These are phyloP conservation scores for Cynoglossus semilaevis DNA, from an alignment of 2,113 vertebrate genomes.

Conservation along the genomic window DNA sequence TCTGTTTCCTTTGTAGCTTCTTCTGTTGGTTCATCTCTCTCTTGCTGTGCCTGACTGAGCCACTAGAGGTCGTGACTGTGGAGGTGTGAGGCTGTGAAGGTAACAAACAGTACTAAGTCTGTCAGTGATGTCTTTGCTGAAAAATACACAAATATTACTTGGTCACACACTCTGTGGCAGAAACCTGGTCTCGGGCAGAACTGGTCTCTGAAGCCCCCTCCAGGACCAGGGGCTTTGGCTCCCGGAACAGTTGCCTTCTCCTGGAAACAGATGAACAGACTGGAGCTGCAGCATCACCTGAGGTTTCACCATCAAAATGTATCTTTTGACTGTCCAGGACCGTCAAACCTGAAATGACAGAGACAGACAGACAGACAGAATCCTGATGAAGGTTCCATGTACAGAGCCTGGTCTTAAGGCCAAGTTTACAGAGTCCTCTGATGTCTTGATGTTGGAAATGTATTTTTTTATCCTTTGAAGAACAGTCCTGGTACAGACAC, in stretches of 20 bases:
- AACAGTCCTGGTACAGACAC: too few relatives aligned
- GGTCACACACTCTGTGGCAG: constrained; percentile 25
- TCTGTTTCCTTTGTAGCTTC: constrained; percentile 81
- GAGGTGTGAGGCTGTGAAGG: constrained; percentile 27
- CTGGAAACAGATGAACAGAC: neutral
- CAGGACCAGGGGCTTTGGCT: neutral
- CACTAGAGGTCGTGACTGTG: constrained; percentile 23
- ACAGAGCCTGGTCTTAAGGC: too few relatives aligned
- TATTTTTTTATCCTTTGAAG: too few relatives aligned
- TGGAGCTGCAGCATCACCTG: neutral
- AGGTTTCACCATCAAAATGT: neutral
- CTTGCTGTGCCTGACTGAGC: constrained; percentile 69
- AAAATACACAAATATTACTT: too few relatives aligned
- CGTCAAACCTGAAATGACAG: too few relatives aligned
- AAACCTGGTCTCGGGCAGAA: neutral
- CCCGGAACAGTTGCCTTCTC: neutral
- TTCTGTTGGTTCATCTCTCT: constrained; percentile 83
- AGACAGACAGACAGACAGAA: too few relatives aligned
- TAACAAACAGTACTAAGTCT: neutral
- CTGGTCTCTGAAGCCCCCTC: constrained; percentile 1
- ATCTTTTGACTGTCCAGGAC: too few relatives aligned
- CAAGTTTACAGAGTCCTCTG: too few relatives aligned
- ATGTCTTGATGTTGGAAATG: too few relatives aligned
- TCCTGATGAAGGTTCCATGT: too few relatives aligned
- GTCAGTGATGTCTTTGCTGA: too few relatives aligned